These are phyloP conservation scores for Calameuta idolon DNA, from an alignment of 2,888 invertebrate genomes.

Conservation along the genomic window DNA sequence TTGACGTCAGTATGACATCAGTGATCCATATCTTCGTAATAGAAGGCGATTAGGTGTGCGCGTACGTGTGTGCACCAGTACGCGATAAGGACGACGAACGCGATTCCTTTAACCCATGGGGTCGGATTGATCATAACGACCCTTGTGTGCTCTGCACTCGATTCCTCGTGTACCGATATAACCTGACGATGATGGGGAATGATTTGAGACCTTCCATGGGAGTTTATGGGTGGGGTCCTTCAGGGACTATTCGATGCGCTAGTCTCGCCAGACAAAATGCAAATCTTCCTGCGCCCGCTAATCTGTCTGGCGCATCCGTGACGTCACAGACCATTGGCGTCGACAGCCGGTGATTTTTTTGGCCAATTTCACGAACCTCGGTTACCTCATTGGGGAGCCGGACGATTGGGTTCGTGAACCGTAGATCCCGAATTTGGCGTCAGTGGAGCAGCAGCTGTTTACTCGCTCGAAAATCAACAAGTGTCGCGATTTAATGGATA, in stretches of 20 bases:
- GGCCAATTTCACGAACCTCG: not conserved
- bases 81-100: not conserved
- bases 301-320: conserved; percentile 63
- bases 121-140: not conserved
- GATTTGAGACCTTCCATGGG: conserved; percentile 8
- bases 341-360: conserved; percentile 24
- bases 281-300: conserved; percentile 58
- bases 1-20: conserved; percentile 66
- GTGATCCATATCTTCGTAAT: conserved; percentile 62
- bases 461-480: not conserved
- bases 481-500: not conserved
- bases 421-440: not conserved
- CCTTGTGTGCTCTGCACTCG: not conserved
- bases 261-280: conserved; percentile 57
- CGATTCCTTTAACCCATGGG: not conserved
- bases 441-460: not conserved
- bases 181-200: not conserved
- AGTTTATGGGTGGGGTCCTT: conserved; percentile 53
- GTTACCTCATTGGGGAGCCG: not conserved
- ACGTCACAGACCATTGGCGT: conserved; percentile 57
- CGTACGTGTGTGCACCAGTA: conserved; percentile 27
- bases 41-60: conserved; percentile 30
- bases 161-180: not conserved
- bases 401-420: not conserved
- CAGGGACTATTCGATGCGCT: conserved; percentile 31